These are phyloP conservation scores for Atta texana DNA, from an alignment of 1,140 invertebrate genomes.

Conservation along the genomic window DNA sequence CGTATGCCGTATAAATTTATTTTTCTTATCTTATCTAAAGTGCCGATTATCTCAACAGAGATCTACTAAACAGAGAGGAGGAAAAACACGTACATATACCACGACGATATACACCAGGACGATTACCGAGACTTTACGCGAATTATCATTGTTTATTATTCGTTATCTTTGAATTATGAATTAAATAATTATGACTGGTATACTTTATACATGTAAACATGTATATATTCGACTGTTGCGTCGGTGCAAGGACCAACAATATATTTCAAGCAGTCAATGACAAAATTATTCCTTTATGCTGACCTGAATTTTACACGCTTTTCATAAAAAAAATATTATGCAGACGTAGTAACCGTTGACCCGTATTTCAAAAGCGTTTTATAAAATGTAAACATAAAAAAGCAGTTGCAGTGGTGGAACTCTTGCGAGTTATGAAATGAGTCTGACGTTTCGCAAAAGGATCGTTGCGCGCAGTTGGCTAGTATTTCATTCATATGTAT, in stretches of 20 bases:
- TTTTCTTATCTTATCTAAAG: background rate
- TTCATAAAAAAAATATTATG: constrained; percentile 27
- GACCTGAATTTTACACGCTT: constrained; percentile 33
- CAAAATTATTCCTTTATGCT: constrained; percentile 44
- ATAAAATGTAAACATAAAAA: constrained; percentile 57
- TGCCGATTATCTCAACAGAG: background rate
- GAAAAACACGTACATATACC: too few species aligned
- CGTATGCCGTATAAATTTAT: background rate
- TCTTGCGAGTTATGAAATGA: constrained; percentile 54
- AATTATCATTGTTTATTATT: background rate
- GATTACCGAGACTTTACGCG: background rate
- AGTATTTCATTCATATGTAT: constrained; percentile 46
- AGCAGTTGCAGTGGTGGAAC: background rate
- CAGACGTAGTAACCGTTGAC: constrained; percentile 17
- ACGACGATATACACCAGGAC: background rate
- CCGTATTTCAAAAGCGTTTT: constrained; percentile 32
- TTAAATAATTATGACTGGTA: background rate
- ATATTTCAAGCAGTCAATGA: constrained; percentile 21
- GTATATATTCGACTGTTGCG: background rate
- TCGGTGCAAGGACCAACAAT: background rate
- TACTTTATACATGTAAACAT: background rate
- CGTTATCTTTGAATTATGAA: background rate
- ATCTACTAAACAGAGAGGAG: background rate
- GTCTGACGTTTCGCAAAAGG: constrained; percentile 34
- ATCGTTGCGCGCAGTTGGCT: constrained; percentile 17